Conservation (phyloP, 1,140 invertebrate species). For the Geopemphigus sp. region DNA sequence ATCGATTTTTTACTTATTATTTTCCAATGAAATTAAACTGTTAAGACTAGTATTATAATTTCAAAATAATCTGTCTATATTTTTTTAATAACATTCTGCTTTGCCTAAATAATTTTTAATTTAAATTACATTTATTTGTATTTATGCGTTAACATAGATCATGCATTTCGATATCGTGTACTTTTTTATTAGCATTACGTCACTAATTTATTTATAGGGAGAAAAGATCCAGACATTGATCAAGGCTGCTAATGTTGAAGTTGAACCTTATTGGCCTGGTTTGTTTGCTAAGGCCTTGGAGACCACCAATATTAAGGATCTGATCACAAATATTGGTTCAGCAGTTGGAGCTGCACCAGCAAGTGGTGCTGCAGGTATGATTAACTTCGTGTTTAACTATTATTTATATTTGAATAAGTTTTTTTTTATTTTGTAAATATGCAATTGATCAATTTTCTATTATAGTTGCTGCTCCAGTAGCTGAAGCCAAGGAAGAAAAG, state of each 20-base stretch:
- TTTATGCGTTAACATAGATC: too few species aligned
- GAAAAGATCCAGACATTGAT: slow-evolving; percentile 97
- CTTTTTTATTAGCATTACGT: too few species aligned
- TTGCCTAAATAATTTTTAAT: too few species aligned
- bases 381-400: neutral
- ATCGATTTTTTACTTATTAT: too few species aligned
- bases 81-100: too few species aligned
- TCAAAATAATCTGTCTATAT: too few species aligned
- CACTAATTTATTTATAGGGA: slow-evolving; percentile 63
- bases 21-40: too few species aligned
- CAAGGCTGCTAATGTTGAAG: slow-evolving; percentile 92
- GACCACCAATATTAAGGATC: slow-evolving; percentile 87
- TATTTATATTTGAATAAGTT: too few species aligned
- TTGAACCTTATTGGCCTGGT: slow-evolving; percentile 99
- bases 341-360: slow-evolving; percentile 82
- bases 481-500: slow-evolving; percentile 68
- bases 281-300: slow-evolving; percentile 96
- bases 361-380: slow-evolving; percentile 62
- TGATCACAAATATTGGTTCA: slow-evolving; percentile 92
- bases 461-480: slow-evolving; percentile 62
- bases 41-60: too few species aligned
- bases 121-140: too few species aligned
- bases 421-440: neutral
- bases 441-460: neutral
- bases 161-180: too few species aligned